phyloP scores from a whole-genome alignment of 64 coral and sea anemone species.

The Dendronephthya gigantea region DNA sequence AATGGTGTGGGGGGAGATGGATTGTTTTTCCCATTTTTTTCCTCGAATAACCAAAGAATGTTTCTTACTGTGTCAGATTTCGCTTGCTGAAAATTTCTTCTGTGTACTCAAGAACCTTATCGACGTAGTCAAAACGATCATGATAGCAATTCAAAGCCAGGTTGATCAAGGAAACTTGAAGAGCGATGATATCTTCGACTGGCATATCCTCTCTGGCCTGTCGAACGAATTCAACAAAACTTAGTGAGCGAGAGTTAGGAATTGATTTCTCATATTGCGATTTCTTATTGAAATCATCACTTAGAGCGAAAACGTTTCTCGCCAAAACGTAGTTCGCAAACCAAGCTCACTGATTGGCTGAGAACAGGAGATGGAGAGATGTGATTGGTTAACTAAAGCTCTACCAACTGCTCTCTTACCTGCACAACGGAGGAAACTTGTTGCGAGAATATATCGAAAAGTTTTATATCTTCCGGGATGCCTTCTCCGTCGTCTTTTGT shows the following conservation, averaged over 20 bases:
- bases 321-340: neutral
- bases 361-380: neutral
- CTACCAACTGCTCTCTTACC: constrained; percentile 30
- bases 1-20: no score
- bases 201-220: constrained; percentile 84
- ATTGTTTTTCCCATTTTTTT: neutral
- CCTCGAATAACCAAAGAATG: neutral
- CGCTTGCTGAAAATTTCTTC: constrained; percentile 69
- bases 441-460: constrained; percentile 95
- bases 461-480: constrained; percentile 68
- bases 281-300: neutral
- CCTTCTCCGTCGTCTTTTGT: constrained; percentile 85
- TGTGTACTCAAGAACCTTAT: constrained; percentile 88
- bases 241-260: no score
- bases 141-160: constrained; percentile 89
- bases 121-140: constrained; percentile 89
- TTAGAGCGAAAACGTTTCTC: neutral
- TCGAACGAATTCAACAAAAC: no score
- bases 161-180: constrained; percentile 89
- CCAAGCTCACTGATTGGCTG: neutral
- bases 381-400: neutral
- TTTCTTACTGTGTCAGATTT: constrained; percentile 59
- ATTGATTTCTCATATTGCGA: no score
- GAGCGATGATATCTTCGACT: constrained; percentile 77
- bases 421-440: constrained; percentile 91